A percentile compares a stretch with the other conserved stretches of the same genome.
Evolutionary conservation across 1,140 invertebrate species (phyloP).

Genomic region (Eurosta solidaginis): DNA sequence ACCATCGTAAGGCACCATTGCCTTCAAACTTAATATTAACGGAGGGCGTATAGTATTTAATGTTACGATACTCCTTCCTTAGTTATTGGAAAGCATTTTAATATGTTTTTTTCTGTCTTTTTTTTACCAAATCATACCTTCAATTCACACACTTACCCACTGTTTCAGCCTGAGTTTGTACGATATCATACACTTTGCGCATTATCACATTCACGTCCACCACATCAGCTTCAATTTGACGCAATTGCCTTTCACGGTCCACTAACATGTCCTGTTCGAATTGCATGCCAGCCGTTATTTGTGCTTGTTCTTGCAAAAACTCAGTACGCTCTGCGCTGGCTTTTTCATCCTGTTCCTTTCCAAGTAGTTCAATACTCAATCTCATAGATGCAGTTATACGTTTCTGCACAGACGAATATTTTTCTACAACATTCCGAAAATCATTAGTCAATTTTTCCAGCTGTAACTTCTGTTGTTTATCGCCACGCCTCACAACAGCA

Average conservation of each 20-base stretch:
- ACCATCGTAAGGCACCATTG: too few species aligned
- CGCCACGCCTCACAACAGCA: conserved; percentile 68
- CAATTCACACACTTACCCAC: conserved; percentile 77
- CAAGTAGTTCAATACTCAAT: conserved; percentile 62
- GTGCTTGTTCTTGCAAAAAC: conserved; percentile 64
- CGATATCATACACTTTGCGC: conserved; percentile 80
- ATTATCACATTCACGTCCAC: conserved; percentile 92
- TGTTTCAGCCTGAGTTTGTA: conserved; percentile 79
- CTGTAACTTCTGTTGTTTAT: conserved; percentile 81
- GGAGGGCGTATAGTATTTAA: not conserved
- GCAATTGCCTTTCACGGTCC: conserved; percentile 75
- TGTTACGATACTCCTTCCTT: too few species aligned
- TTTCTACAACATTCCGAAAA: conserved; percentile 77
- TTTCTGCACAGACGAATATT: conserved; percentile 79
- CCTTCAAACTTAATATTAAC: not conserved
- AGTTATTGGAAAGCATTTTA: too few species aligned
- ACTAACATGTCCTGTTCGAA: conserved; percentile 77
- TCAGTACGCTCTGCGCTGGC: conserved; percentile 60
- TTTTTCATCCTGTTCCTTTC: conserved; percentile 59
- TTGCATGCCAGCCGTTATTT: conserved; percentile 67
- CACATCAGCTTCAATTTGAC: conserved; percentile 81
- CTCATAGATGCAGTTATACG: conserved; percentile 79
- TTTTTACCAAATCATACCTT: not conserved
- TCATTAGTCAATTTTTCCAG: conserved; percentile 80
- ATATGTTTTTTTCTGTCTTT: not conserved